Percentiles rank a stretch among this genome's conserved stretches.
These are phyloP conservation scores for Siderastrea radians DNA, from an alignment of 92 coral and sea anemone species.

Conservation along the genomic window DNA sequence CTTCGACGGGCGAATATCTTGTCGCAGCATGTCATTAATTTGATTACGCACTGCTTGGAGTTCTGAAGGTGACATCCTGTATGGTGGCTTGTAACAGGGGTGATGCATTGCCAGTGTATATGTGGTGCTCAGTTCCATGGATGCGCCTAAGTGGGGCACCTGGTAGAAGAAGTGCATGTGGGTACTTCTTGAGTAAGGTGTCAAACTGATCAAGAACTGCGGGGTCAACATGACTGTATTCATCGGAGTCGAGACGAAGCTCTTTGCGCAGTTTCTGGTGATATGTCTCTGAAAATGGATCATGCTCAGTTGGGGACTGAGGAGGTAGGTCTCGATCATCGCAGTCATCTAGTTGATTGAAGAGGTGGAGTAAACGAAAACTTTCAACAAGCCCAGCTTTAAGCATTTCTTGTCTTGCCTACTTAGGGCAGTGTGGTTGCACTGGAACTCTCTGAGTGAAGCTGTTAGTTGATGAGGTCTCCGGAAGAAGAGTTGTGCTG, in stretches of 20 bases:
- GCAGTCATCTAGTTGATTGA: constrained; percentile 10
- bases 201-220: constrained; percentile 10
- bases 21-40: constrained; percentile 37
- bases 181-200: constrained; percentile 17
- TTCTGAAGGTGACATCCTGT: constrained; percentile 60
- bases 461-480: constrained; percentile 39
- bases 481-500: constrained; percentile 8
- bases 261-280: not conserved
- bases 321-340: constrained; percentile 54
- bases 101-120: constrained; percentile 59
- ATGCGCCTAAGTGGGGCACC: constrained; percentile 46
- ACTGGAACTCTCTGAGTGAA: not conserved
- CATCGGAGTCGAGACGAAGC: not conserved
- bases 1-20: constrained; percentile 49
- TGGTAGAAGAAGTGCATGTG: constrained; percentile 40
- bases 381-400: constrained; percentile 21
- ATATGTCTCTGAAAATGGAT: constrained; percentile 57
- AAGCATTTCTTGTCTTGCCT: constrained; percentile 14
- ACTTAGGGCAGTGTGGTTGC: not conserved
- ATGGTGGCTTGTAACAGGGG: constrained; percentile 58
- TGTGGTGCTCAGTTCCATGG: too few relatives aligned
- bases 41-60: constrained; percentile 46
- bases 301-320: constrained; percentile 21
- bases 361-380: constrained; percentile 9
- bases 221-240: not conserved